phyloP scores from a whole-genome alignment of 2,113 vertebrate species.

The Syrmaticus mikado region DNA sequence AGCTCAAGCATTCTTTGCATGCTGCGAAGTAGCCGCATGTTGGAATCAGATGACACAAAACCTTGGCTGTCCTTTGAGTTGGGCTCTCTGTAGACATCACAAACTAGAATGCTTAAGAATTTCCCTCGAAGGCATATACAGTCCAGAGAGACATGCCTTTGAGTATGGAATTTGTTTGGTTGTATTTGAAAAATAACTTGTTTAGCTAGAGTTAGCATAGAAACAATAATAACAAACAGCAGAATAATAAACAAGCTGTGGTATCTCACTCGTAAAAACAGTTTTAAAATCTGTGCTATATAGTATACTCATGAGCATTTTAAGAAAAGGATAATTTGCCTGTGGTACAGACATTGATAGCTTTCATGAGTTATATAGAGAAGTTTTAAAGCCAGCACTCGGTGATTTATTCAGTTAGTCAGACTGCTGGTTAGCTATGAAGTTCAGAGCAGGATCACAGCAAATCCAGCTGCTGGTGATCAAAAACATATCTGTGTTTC shows the following conservation, averaged over 20 bases:
- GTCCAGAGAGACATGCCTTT: neutral
- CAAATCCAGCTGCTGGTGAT: neutral
- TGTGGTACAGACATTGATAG: neutral
- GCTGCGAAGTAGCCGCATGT: neutral
- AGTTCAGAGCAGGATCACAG: neutral
- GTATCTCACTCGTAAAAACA: neutral
- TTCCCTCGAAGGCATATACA: neutral
- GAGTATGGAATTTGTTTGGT: neutral
- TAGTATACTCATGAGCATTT: neutral
- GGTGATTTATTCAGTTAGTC: neutral
- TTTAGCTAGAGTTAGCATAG: neutral
- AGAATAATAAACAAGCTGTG: neutral
- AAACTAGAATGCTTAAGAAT: neutral
- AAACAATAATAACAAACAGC: neutral
- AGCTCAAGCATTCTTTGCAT: neutral
- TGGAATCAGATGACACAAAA: neutral
- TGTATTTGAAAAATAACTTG: neutral
- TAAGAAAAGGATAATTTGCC: neutral
- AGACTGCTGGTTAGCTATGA: neutral
- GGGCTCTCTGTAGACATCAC: neutral
- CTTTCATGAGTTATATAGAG: neutral
- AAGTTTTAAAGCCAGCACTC: neutral
- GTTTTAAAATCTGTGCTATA: neutral
- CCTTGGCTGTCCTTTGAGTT: neutral
- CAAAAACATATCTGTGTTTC: neutral